These are phyloP conservation scores for Dermolepida albohirtum DNA, from an alignment of 2,888 invertebrate species.

Conservation along the genomic window DNA sequence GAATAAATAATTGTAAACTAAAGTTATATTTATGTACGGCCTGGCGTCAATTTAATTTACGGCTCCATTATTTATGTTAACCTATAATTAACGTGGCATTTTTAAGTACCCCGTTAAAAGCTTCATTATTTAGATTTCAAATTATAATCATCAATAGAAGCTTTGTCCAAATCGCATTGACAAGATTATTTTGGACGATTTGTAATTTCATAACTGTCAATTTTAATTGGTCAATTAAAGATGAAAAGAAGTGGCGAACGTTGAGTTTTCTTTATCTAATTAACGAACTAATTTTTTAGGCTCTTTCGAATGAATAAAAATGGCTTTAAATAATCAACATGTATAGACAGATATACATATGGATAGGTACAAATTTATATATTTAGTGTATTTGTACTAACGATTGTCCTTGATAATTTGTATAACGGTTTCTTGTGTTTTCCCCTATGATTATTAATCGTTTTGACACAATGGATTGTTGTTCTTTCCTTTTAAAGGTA, in stretches of 20 bases:
- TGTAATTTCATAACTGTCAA: slow-evolving; percentile 27
- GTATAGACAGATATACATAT: not conserved
- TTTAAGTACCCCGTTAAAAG: slow-evolving; percentile 21
- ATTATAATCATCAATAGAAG: slow-evolving; percentile 19
- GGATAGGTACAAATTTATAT: slow-evolving; percentile 39
- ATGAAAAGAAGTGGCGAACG: slow-evolving; percentile 7
- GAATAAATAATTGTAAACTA: slow-evolving; percentile 11
- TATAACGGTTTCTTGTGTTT: slow-evolving; percentile 12
- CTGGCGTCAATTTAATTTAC: slow-evolving; percentile 24
- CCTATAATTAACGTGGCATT: slow-evolving; percentile 22
- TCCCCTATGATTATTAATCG: slow-evolving; percentile 30
- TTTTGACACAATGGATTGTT: slow-evolving; percentile 16
- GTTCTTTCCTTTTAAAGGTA: too few relatives aligned
- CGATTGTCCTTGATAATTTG: slow-evolving; percentile 32
- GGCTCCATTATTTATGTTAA: slow-evolving; percentile 16
- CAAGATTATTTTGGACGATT: slow-evolving; percentile 16
- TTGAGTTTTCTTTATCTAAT: slow-evolving; percentile 24
- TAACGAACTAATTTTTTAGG: slow-evolving; percentile 25
- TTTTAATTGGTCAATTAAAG: slow-evolving; percentile 29
- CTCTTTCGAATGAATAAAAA: slow-evolving; percentile 12
- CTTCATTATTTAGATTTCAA: slow-evolving; percentile 20
- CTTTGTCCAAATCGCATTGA: slow-evolving; percentile 6
- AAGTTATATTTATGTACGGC: slow-evolving; percentile 10
- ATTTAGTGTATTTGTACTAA: slow-evolving; percentile 37
- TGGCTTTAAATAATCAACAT: slow-evolving; percentile 16